Percentiles rank a stretch among this genome's conserved stretches.
These are phyloP conservation scores for Lytechinus pictus DNA, from an alignment of 35 echinoderm and acorn worm species.

Conservation along the genomic window DNA sequence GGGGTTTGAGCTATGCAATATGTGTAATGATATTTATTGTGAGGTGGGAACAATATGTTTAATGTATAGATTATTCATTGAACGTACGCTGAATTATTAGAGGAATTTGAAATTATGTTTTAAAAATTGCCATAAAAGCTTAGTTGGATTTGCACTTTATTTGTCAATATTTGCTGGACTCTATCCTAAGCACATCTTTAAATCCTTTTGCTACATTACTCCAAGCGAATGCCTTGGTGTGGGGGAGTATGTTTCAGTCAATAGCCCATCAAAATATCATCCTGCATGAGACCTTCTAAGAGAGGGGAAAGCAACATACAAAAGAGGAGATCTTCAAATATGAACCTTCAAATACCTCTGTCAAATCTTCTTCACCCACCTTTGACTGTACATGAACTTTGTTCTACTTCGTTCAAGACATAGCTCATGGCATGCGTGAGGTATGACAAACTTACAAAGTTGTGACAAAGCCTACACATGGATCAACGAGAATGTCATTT, in stretches of 20 bases:
- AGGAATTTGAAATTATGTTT: too few relatives aligned
- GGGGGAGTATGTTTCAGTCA: not conserved
- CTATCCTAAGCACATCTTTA: too few relatives aligned
- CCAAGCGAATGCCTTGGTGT: not conserved
- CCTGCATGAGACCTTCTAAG: not conserved
- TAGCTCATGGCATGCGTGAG: not conserved
- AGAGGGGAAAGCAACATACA: not conserved
- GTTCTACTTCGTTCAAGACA: not conserved
- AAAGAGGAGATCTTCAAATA: not conserved
- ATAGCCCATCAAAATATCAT: not conserved
- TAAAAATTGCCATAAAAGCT: too few relatives aligned
- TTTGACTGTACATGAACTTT: not conserved
- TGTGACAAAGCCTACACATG: constrained; percentile 17
- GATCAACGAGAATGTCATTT: not conserved
- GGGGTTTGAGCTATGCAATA: too few relatives aligned
- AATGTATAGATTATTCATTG: too few relatives aligned
- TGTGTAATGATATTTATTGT: too few relatives aligned
- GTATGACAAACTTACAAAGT: not conserved
- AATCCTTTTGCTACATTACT: too few relatives aligned
- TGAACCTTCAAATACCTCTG: not conserved
- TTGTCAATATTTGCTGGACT: not conserved
- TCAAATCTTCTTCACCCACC: not conserved
- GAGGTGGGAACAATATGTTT: too few relatives aligned
- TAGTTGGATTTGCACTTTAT: not conserved
- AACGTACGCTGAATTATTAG: too few relatives aligned